phyloP scores from a whole-genome alignment of 2,113 vertebrate species.

The Cebidichthys violaceus region DNA sequence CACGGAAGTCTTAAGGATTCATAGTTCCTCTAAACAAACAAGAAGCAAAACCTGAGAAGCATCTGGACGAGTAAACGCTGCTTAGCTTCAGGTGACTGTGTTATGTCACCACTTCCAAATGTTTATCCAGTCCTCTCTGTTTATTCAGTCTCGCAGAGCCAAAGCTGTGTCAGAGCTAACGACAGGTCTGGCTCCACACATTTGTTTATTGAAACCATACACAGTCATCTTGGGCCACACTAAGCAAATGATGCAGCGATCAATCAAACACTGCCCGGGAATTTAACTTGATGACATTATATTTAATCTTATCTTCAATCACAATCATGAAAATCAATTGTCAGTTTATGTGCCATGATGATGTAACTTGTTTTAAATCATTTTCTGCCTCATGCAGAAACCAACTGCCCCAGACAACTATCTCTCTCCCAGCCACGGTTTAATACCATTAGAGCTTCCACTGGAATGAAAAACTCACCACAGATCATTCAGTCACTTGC shows the following conservation, averaged over 20 bases:
- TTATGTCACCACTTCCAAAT: slow-evolving; percentile 11
- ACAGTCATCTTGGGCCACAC: neutral
- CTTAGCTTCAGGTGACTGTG: neutral
- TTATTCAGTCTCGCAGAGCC: neutral
- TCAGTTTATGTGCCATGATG: neutral
- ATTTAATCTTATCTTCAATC: neutral
- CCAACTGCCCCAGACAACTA: neutral
- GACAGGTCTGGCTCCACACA: neutral
- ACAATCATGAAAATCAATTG: neutral
- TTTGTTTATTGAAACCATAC: neutral
- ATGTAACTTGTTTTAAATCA: neutral
- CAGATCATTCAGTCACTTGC: slow-evolving; percentile 13
- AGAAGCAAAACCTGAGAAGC: neutral
- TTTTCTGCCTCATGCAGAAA: neutral
- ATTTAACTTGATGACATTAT: neutral
- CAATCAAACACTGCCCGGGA: neutral
- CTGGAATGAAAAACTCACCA: neutral
- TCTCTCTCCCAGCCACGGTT: neutral
- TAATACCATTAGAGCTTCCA: neutral
- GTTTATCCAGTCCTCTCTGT: slow-evolving; percentile 12
- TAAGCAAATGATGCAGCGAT: neutral
- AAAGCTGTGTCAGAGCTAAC: neutral
- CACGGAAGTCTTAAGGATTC: neutral
- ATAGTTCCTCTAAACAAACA: neutral
- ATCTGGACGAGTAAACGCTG: neutral